Evolutionary conservation across 2,888 invertebrate species (phyloP).

Genomic region (Tholera decimalis): DNA sequence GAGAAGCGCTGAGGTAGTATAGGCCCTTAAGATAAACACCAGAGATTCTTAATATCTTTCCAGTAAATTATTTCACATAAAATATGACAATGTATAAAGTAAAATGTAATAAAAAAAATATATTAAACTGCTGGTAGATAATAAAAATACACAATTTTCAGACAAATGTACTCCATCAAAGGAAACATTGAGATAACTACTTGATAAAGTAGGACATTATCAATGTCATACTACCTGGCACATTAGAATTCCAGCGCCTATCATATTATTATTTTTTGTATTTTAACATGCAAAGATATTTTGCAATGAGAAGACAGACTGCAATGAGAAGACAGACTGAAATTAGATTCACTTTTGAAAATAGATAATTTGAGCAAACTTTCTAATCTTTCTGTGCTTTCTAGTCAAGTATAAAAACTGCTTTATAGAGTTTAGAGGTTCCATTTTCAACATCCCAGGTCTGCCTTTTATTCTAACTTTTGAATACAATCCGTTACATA

Average conservation of each 20-base stretch:
- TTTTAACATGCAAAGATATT: not conserved
- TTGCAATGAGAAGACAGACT: not conserved
- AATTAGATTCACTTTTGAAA: no score
- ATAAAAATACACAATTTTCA: constrained; percentile 1
- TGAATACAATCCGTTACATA: not conserved
- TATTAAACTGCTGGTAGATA: not conserved
- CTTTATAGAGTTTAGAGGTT: not conserved
- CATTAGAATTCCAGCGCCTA: constrained; percentile 5
- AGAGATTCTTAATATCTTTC: not conserved
- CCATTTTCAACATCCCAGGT: not conserved
- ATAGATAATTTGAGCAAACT: not conserved
- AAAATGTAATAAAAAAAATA: not conserved
- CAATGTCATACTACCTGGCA: constrained; percentile 67
- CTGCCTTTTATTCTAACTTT: no score
- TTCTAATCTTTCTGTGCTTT: not conserved
- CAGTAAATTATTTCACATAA: not conserved
- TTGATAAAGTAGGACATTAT: constrained; percentile 68
- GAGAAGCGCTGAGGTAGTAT: no score
- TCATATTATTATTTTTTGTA: not conserved
- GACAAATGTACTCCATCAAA: constrained; percentile 19
- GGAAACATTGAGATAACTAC: constrained; percentile 39
- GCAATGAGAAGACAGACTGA: no score
- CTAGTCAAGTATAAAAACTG: not conserved
- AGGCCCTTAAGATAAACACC: no score
- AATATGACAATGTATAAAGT: not conserved